These are phyloP conservation scores for Stylophora pistillata DNA, from an alignment of 64 coral and sea anemone species.

Conservation along the genomic window DNA sequence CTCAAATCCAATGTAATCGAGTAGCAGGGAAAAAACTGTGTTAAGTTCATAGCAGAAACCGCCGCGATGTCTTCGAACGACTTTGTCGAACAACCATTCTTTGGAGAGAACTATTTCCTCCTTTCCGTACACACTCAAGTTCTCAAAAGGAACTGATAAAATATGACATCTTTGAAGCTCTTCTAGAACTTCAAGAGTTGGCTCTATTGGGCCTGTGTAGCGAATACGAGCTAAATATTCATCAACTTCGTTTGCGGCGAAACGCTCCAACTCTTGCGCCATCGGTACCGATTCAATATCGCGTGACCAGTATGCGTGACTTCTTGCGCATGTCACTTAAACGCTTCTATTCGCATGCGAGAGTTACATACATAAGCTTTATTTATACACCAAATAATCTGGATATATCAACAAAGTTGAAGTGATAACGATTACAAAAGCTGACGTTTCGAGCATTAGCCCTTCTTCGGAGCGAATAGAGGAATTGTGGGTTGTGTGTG, in stretches of 20 bases:
- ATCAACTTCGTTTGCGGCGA: neutral
- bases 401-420: too few species aligned
- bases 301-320: too few species aligned
- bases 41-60: conserved; percentile 69
- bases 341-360: too few species aligned
- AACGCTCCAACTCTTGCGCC: neutral
- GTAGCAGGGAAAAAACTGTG: conserved; percentile 35
- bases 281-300: too few species aligned
- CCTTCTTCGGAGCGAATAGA: too few species aligned
- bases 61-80: conserved; percentile 50
- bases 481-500: too few species aligned
- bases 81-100: conserved; percentile 62
- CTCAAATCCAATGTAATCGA: conserved; percentile 45
- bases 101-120: conserved; percentile 18
- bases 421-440: too few species aligned
- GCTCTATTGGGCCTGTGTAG: conserved; percentile 14
- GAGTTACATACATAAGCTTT: too few species aligned
- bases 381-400: too few species aligned
- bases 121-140: conserved; percentile 51
- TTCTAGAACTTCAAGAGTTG: conserved; percentile 12
- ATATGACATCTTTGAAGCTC: conserved; percentile 43
- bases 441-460: too few species aligned
- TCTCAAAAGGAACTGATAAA: conserved; percentile 51
- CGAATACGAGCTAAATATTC: conserved; percentile 55
- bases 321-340: too few species aligned